Conservation (phyloP, 2,888 invertebrate genomes). For the Drosophila lutescens region DNA sequence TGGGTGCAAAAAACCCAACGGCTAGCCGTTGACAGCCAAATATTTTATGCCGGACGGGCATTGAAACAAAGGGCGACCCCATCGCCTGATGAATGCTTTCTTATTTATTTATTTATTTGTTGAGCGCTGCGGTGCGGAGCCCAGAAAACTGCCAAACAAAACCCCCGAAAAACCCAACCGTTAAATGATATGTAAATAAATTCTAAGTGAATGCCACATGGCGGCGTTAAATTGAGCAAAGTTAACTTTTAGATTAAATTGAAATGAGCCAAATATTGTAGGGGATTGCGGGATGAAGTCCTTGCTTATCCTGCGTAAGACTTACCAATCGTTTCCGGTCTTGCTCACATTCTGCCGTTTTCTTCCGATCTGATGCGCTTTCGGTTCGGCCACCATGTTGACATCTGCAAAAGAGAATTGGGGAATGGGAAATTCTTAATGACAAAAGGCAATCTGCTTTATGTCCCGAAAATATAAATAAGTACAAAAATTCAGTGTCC, state of each 20-base stretch:
- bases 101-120: conserved; percentile 73
- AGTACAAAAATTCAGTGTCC: conserved; percentile 23
- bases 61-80: conserved; percentile 69
- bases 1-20: conserved; percentile 48
- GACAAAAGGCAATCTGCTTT: conserved; percentile 38
- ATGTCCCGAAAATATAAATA: conserved; percentile 11
- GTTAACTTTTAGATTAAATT: conserved; percentile 67
- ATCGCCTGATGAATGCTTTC: conserved; percentile 67
- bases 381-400: conserved; percentile 89
- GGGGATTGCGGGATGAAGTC: neutral
- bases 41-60: conserved; percentile 67
- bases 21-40: conserved; percentile 70
- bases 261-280: conserved; percentile 52
- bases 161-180: conserved; percentile 39
- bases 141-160: conserved; percentile 2
- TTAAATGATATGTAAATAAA: conserved; percentile 84
- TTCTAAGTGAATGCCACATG: conserved; percentile 64
- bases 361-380: conserved; percentile 87
- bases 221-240: conserved; percentile 68
- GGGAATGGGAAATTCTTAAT: conserved; percentile 10
- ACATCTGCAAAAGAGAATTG: conserved; percentile 85
- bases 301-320: conserved; percentile 41
- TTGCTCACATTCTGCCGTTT: conserved; percentile 87
- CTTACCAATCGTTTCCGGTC: conserved; percentile 88
- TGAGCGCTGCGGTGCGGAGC: conserved; percentile 11